phyloP scores from a whole-genome alignment of 2,888 invertebrate genomes.

The Taenaris catops region DNA sequence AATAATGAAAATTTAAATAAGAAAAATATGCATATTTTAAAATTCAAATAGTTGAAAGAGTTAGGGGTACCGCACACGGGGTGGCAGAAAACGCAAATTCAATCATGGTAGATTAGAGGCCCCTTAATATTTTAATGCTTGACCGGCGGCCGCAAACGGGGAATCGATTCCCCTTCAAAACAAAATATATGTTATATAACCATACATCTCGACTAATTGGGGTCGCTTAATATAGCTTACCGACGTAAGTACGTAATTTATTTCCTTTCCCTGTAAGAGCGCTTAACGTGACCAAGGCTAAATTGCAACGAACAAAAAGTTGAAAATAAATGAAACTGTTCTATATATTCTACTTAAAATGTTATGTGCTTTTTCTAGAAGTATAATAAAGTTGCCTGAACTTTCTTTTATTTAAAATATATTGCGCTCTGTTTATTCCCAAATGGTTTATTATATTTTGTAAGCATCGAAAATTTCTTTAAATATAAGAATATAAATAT shows the following conservation, averaged over 20 bases:
- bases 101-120: conserved; percentile 74
- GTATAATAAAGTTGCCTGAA: too few species aligned
- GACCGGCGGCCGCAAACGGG: conserved; percentile 68
- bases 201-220: conserved; percentile 74
- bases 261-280: conserved; percentile 56
- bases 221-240: conserved; percentile 78
- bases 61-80: conserved; percentile 39
- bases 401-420: too few species aligned
- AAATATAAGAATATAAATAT: too few species aligned
- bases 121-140: conserved; percentile 78
- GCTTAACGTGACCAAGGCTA: conserved; percentile 24
- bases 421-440: too few species aligned
- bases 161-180: conserved; percentile 64
- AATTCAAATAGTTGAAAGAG: conserved; percentile 35
- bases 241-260: conserved; percentile 76
- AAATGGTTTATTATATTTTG: too few species aligned
- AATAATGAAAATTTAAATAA: too few species aligned
- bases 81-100: conserved; percentile 68
- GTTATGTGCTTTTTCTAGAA: conserved; percentile 8
- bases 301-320: conserved; percentile 21
- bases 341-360: conserved; percentile 9
- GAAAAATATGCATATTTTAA: too few species aligned
- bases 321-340: conserved; percentile 16
- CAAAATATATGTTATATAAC: conserved; percentile 61
- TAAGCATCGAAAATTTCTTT: too few species aligned